Evolutionary conservation across 2,888 invertebrate genomes (phyloP).

Genomic region (Aphodius sticticus): DNA sequence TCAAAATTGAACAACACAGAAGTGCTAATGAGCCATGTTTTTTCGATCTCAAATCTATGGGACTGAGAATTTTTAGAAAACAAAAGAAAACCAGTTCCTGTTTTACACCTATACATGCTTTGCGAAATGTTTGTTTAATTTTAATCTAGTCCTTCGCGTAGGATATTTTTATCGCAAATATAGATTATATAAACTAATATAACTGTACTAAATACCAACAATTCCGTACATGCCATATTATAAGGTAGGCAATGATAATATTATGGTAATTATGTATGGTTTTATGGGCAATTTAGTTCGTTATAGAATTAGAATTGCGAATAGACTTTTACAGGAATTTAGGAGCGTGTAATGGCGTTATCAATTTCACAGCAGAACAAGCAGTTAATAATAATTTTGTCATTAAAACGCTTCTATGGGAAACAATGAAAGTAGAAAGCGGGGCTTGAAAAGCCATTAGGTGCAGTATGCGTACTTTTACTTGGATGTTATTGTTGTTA

Average conservation of each 20-base stretch:
- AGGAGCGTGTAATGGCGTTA: not conserved
- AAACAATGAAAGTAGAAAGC: slow-evolving; percentile 4
- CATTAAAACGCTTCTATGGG: not conserved
- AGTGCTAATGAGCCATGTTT: not conserved
- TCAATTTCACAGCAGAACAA: not conserved
- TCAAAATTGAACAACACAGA: not conserved
- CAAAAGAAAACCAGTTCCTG: not conserved
- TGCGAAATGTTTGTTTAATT: too few relatives aligned
- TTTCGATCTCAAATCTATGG: not conserved
- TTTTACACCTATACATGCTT: too few relatives aligned
- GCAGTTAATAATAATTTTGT: not conserved
- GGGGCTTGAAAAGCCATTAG: not conserved
- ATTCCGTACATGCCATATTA: not conserved
- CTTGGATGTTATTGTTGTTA: not conserved
- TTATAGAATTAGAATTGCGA: not conserved
- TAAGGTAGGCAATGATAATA: not conserved
- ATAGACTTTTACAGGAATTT: not conserved
- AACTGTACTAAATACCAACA: too few relatives aligned
- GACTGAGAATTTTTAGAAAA: not conserved
- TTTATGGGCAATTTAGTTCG: not conserved
- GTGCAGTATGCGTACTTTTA: not conserved
- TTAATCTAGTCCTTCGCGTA: too few relatives aligned
- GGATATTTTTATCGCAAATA: too few relatives aligned
- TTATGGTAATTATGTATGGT: not conserved
- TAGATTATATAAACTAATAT: too few relatives aligned